A percentile compares a stretch with the other conserved stretches of the same genome.
These are phyloP conservation scores for Cranoglanis bouderius DNA, from an alignment of 2,113 vertebrate species.

Conservation along the genomic window DNA sequence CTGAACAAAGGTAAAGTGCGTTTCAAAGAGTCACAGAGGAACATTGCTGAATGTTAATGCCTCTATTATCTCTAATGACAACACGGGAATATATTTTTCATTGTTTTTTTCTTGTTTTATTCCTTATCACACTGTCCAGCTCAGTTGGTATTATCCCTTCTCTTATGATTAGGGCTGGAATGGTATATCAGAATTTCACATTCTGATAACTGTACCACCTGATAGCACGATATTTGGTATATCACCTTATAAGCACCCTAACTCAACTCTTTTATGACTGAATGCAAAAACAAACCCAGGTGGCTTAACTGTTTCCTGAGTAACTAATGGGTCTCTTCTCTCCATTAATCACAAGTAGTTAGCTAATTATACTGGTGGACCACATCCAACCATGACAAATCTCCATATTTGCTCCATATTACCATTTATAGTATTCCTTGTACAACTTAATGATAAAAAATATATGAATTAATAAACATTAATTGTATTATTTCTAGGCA, in stretches of 20 bases:
- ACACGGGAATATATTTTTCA: slow-evolving; percentile 35
- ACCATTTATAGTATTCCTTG: background rate
- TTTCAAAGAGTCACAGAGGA: slow-evolving; percentile 37
- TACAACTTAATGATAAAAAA: background rate
- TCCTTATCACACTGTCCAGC: slow-evolving; percentile 9
- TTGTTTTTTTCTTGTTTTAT: slow-evolving; percentile 1
- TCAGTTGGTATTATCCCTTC: slow-evolving; percentile 6
- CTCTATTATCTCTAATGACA: slow-evolving; percentile 42
- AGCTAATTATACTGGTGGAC: background rate
- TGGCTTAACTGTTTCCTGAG: background rate
- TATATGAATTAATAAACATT: background rate
- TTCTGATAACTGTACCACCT: background rate
- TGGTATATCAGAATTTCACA: background rate
- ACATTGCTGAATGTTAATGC: slow-evolving; percentile 44
- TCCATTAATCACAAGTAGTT: background rate
- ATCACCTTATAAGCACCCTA: background rate
- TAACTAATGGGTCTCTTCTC: background rate
- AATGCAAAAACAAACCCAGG: background rate
- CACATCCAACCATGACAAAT: background rate
- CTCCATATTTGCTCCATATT: background rate
- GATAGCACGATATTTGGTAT: background rate
- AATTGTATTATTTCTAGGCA: background rate
- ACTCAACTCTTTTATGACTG: background rate
- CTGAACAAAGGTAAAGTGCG: slow-evolving; percentile 27
- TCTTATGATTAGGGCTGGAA: background rate